Percentiles rank a stretch among this genome's conserved stretches.
Conservation (phyloP, 2,113 vertebrate species). For the Tringa solitaria region DNA sequence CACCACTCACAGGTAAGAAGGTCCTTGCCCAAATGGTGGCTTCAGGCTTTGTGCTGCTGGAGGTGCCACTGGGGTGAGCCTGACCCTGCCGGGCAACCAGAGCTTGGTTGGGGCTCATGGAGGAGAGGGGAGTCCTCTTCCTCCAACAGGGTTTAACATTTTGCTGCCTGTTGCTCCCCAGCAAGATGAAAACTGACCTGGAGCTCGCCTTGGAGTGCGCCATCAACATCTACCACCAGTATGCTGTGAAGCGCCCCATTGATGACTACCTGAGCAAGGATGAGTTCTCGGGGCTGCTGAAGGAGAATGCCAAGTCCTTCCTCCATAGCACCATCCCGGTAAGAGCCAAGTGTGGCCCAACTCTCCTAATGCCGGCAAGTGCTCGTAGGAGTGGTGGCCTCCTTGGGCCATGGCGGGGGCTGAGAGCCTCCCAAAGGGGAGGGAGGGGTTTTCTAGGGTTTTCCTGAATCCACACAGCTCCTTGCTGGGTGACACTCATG, state of each 20-base stretch:
- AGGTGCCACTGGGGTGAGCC: rapidly evolving
- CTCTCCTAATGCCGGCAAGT: rapidly evolving
- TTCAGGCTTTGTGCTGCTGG: neutral
- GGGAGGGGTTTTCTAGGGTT: neutral
- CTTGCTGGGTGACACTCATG: rapidly evolving
- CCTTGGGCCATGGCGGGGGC: neutral
- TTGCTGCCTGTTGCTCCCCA: neutral
- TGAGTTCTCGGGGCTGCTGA: neutral
- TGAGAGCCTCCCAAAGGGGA: neutral
- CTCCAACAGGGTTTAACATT: rapidly evolving
- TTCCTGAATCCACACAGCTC: neutral
- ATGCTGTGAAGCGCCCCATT: rapidly evolving
- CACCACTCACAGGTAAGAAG: neutral
- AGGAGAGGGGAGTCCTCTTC: neutral
- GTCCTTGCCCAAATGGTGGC: rapidly evolving
- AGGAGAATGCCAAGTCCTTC: neutral
- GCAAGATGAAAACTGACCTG: neutral
- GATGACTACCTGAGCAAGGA: neutral
- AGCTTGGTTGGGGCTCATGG: neutral
- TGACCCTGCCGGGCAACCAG: rapidly evolving
- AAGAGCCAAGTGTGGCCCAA: neutral
- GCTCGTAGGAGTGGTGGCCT: neutral
- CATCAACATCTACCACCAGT: neutral
- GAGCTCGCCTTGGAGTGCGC: neutral
- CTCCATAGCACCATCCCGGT: neutral